Conservation (phyloP, 2,888 invertebrate species). For the Hemicrepidius hirtus region DNA sequence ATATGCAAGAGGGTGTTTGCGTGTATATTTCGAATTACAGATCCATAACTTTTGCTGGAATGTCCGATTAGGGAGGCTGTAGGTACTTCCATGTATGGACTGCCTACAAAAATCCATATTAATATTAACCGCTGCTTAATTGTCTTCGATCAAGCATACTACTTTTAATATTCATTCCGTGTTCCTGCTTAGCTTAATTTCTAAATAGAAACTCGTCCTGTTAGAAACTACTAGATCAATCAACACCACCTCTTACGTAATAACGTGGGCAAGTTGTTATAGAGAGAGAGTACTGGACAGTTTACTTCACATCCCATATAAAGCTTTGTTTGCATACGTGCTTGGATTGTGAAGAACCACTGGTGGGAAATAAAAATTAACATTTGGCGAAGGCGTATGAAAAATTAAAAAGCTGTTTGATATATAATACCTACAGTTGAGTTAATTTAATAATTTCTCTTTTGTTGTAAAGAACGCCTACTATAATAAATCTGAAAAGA, state of each 20-base stretch:
- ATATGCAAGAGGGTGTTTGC: no score
- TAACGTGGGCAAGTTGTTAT: slow-evolving; percentile 18
- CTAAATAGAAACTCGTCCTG: not conserved
- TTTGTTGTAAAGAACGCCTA: no score
- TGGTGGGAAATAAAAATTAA: slow-evolving; percentile 10
- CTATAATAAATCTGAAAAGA: no score
- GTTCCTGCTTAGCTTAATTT: slow-evolving; percentile 5
- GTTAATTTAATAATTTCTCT: not conserved
- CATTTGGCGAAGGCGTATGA: slow-evolving; percentile 24
- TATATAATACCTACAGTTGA: not conserved
- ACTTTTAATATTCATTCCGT: not conserved
- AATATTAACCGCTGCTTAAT: not conserved
- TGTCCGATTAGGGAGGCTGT: no score
- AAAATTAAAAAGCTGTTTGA: slow-evolving; percentile 12
- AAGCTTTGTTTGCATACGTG: slow-evolving; percentile 17
- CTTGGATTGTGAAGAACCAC: slow-evolving; percentile 14
- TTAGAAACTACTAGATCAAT: slow-evolving; percentile 5
- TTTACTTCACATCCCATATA: slow-evolving; percentile 22
- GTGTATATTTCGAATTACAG: no score
- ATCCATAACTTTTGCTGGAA: no score
- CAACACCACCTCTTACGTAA: slow-evolving; percentile 9
- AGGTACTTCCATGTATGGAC: not conserved
- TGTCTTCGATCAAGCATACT: not conserved
- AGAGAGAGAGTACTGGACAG: slow-evolving; percentile 15
- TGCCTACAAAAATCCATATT: not conserved